Evolutionary conservation across 23 tunicate genomes (phyloP), one percentile per base, ranked within the genome.

Genomic region (Ciona savignyi): DNA sequence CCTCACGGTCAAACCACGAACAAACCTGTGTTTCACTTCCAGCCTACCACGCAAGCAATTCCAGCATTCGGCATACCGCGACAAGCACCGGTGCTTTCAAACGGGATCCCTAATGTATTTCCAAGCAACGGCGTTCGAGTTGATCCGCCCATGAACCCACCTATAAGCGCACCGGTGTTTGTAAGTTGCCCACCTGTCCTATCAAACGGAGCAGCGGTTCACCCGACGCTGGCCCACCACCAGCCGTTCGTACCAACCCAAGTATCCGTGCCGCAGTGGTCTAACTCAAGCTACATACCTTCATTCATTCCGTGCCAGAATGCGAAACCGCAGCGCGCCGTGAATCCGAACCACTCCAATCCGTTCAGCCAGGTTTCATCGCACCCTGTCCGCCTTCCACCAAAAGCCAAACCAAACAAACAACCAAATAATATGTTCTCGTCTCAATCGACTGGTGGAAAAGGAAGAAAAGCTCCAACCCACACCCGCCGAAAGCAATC

Each of bases 381-480:
- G 15, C 24, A 22, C 2, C 76, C 64, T 23, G 28, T 72, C 4
- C 63, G 32, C 1, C 65, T 72, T 15, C 76, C 76, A 48, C 64
- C 76, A 3, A 72, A 63, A 63, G 6, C 67, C 15, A 25, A 25
- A 11, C 15, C 67, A 20, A 25, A 25, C 67, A 63, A 63, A 4
- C 15, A 63, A 15, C 56, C 56, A 42, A 42, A 42, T 42, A 42
- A 42, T 42, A 42, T 42, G 32, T 72, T 33, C 69, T 26, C 68
- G 34, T 31, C 78, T 1, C 68, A 62, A 48, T 74, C 78, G 1
- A 74, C 84, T 34, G 87, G 87, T 25, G 87, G 87, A 30, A 82
- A 82, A 61, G 87, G 87, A 33, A 30, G 87, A 66, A 32, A 68
- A 51, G 51, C 26, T 24, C 80, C 64, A 28, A 32, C 35, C 1